phyloP scores from a whole-genome alignment of 2,888 invertebrate species.

The Chalcosyrphus nemorum region DNA sequence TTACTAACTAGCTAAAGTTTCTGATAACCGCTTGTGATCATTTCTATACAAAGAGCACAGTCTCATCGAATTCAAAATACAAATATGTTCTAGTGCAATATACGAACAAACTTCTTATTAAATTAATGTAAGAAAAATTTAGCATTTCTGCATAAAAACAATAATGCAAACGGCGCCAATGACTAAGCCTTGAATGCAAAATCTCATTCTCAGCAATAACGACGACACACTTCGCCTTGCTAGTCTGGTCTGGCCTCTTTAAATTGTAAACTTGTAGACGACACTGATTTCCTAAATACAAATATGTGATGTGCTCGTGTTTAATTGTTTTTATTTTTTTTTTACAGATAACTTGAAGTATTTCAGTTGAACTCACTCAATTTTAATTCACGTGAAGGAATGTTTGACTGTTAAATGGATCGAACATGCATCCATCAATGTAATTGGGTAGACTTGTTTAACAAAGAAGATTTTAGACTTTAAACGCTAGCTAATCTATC shows the following conservation, averaged over 20 bases:
- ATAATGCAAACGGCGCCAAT: not conserved
- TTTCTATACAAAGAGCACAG: not conserved
- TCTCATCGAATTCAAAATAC: not conserved
- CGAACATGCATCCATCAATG: conserved; percentile 33
- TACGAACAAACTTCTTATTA: not conserved
- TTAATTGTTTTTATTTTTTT: not conserved
- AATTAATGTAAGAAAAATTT: not conserved
- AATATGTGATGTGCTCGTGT: not conserved
- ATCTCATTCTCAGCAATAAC: not conserved
- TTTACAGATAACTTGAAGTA: not conserved
- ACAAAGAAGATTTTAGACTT: not conserved
- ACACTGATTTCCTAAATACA: not conserved
- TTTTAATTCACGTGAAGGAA: not conserved
- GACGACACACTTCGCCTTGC: conserved; percentile 2
- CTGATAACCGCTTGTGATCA: not conserved
- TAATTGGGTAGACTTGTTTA: conserved; percentile 3
- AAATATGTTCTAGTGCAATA: no score
- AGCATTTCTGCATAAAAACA: not conserved
- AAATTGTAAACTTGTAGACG: not conserved
- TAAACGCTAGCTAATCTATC: not conserved
- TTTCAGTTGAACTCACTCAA: no score
- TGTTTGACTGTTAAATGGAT: conserved; percentile 18
- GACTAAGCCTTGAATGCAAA: not conserved
- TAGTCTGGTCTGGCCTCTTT: conserved; percentile 1
- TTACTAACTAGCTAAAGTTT: not conserved